These are phyloP conservation scores for Desoria tigrina DNA, from an alignment of 2,888 invertebrate genomes.

Conservation along the genomic window DNA sequence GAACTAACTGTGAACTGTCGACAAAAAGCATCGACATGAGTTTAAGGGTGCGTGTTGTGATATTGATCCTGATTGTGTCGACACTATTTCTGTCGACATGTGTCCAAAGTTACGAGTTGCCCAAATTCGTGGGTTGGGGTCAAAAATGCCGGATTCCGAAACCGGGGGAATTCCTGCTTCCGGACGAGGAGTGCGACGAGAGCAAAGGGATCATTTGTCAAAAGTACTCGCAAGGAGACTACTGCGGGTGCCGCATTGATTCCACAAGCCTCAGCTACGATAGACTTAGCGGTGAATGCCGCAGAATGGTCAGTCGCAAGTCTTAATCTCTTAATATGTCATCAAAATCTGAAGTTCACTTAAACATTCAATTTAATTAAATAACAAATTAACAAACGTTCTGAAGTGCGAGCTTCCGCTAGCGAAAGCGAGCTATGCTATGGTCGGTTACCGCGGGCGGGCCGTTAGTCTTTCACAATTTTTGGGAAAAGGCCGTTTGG, in stretches of 20 bases:
- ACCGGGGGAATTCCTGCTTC: conserved; percentile 20
- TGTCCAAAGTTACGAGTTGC: too few species aligned
- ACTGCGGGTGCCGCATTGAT: conserved; percentile 32
- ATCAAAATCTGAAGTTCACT: conserved; percentile 1
- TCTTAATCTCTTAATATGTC: not conserved
- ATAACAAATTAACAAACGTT: not conserved
- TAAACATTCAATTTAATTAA: not conserved
- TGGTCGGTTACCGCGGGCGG: too few species aligned
- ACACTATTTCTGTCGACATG: too few species aligned
- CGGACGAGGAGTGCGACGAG: conserved; percentile 32
- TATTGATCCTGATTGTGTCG: too few species aligned
- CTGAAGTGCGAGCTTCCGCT: too few species aligned
- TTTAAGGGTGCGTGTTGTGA: too few species aligned
- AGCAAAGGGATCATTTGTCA: conserved; percentile 36
- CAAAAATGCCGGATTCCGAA: conserved; percentile 29
- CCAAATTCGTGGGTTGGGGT: conserved; percentile 23
- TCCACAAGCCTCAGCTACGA: conserved; percentile 26
- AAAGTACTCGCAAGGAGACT: conserved; percentile 30
- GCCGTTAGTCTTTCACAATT: too few species aligned
- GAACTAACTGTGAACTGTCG: too few species aligned
- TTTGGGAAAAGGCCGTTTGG: too few species aligned
- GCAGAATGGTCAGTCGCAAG: conserved; percentile 27
- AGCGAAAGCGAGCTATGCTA: too few species aligned
- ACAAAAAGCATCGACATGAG: too few species aligned
- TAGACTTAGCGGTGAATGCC: conserved; percentile 26